Conservation (phyloP, 2,113 vertebrate genomes). For the Grammomys dolichurus region DNA sequence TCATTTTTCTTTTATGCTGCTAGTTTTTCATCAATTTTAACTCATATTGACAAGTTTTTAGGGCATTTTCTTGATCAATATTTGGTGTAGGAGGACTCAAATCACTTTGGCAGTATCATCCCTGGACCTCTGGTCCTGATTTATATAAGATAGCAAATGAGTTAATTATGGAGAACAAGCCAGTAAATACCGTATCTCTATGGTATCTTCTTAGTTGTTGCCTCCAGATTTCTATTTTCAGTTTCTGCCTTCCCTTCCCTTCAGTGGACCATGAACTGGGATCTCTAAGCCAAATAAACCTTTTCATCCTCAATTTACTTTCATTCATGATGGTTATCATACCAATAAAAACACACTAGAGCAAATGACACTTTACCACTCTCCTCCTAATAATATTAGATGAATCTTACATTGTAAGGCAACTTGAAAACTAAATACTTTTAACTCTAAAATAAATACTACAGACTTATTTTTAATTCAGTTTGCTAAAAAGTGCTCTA, state of each 20-base stretch:
- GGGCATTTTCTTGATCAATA: neutral
- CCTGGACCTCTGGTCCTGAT: neutral
- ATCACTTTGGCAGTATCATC: neutral
- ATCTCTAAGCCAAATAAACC: neutral
- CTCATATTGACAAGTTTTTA: neutral
- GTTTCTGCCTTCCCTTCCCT: no score
- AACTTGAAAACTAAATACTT: conserved; percentile 5
- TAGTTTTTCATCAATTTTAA: neutral
- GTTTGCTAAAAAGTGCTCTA: neutral
- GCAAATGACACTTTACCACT: neutral
- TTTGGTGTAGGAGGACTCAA: neutral
- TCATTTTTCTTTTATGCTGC: neutral
- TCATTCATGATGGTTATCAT: neutral
- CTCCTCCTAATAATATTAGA: neutral
- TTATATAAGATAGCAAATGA: neutral
- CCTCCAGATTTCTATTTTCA: neutral
- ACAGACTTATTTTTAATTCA: neutral
- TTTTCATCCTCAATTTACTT: neutral
- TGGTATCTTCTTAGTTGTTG: neutral
- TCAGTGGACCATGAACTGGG: neutral
- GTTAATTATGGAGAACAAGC: neutral
- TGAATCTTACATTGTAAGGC: neutral
- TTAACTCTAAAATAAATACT: conserved; percentile 19
- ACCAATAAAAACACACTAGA: neutral
- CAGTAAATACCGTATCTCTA: no score